These are phyloP conservation scores for Parus major DNA, from an alignment of 2,113 vertebrate genomes.

Conservation along the genomic window DNA sequence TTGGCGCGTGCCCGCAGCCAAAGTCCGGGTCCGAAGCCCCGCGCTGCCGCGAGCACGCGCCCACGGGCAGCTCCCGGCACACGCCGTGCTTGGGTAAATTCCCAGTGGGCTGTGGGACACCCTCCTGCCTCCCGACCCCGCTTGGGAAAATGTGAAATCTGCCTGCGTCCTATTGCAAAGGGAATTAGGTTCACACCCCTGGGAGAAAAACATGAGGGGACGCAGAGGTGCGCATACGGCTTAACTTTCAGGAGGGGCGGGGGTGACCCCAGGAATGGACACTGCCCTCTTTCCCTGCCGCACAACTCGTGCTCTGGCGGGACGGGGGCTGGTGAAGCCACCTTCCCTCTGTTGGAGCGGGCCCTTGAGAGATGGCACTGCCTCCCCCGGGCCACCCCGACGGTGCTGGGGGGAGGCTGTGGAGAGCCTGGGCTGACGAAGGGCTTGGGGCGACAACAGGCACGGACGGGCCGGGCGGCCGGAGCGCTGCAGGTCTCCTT, in stretches of 20 bases:
- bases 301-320: neutral
- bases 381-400: neutral
- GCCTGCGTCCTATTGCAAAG: accelerated
- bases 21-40: neutral
- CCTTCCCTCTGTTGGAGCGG: neutral
- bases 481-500: neutral
- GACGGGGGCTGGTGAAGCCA: neutral
- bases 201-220: neutral
- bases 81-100: neutral
- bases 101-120: neutral
- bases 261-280: too few species aligned
- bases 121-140: neutral
- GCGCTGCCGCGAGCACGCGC: too few species aligned
- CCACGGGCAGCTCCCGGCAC: too few species aligned
- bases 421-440: neutral
- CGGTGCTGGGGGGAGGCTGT: neutral
- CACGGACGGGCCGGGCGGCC: neutral
- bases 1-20: neutral
- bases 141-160: neutral
- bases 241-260: neutral
- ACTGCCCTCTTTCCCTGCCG: neutral
- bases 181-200: neutral
- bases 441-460: too few species aligned
- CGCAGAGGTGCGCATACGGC: neutral
- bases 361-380: neutral